Base-by-base conservation (phyloP, 1,140 invertebrate genomes). In the Aphelinus certus region DNA sequence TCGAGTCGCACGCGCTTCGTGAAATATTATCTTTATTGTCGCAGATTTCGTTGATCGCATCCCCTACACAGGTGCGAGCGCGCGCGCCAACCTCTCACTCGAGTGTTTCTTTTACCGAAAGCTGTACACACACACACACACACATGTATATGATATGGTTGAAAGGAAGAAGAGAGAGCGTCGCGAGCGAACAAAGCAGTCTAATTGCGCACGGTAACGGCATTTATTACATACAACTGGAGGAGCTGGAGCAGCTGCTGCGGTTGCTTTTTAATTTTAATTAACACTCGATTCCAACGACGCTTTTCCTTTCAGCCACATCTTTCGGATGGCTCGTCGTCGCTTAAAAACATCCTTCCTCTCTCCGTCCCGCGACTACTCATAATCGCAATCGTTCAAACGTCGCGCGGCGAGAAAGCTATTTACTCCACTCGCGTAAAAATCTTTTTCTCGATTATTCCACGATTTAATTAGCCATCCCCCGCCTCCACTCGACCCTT, bases 1-100 rank as follows among this genome's bases (percentile, higher is more conserved):
- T 26, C 49, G 43, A 45, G 2, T 43, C 7, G 7, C 26, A 10
- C 43, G 56, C 74, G 73, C 56, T 57, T 56, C 63, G 58, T 60
- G 62, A 75, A 57, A 70, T 42, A 63, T 70, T 66, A 75, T 64
- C 42, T 65, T 65, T 48, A 62, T 45, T 56, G 53, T 49, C 58
- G 47, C 45, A 69, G 26, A 60, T 60, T 60, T 60, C 45, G 5
- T 7, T 56, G 7, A 0, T 56, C 55, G 55, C 55, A 56, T n/a
- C 5, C 45, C 42, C 45, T 43, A 60, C 58, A 43, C 58, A 43
- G 10, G 9, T 2, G 10, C 2, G n/a, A n/a, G 57, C 10, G n/a
- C 9, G 26, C 7, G 10, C 4, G 26, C 3, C 9, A 3, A 42
- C 45, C 58, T 60, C n/a, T 43, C 58, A 7, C 58, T 60, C 45